A percentile compares a stretch with the other conserved stretches of the same genome.
Evolutionary conservation across 2,888 invertebrate genomes (phyloP).

Genomic region (Agonopterix arenella): DNA sequence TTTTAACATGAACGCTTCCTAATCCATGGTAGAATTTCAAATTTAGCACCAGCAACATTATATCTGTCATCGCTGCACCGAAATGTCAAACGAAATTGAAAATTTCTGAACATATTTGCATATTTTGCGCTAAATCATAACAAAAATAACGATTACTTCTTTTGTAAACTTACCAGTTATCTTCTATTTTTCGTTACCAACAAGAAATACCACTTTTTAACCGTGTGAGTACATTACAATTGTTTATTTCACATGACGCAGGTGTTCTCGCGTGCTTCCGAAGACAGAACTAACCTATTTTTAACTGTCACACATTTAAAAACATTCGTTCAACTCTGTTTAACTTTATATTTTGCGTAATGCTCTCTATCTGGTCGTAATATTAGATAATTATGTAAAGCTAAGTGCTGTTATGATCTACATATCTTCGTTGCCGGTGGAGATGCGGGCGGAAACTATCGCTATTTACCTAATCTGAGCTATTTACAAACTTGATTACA

Average conservation of each 20-base stretch:
- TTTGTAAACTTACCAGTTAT: conserved; percentile 10
- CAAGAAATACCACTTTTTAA: conserved; percentile 10
- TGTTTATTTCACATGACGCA: conserved; percentile 16
- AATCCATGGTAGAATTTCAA: conserved; percentile 1
- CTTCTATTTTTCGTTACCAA: conserved; percentile 17
- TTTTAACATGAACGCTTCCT: no score
- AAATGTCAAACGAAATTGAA: conserved; percentile 11
- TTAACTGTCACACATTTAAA: conserved; percentile 41
- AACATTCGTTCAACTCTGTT: conserved; percentile 17
- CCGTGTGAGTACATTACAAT: conserved; percentile 24
- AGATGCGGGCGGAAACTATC: no score
- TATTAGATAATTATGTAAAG: conserved; percentile 7
- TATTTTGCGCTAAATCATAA: conserved; percentile 10
- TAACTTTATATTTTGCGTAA: conserved; percentile 18
- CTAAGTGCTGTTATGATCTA: neutral
- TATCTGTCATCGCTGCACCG: neutral
- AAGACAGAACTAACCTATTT: conserved; percentile 45
- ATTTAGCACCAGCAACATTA: conserved; percentile 6
- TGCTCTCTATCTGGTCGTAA: conserved; percentile 5
- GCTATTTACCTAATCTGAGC: no score
- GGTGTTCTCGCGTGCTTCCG: conserved; percentile 14
- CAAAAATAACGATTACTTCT: conserved; percentile 4
- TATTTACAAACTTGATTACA: no score
- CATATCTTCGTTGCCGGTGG: no score
- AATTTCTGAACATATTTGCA: conserved; percentile 8